Evolutionary conservation across 2,113 vertebrate species (phyloP).

Genomic region (Nesogale talazaci): DNA sequence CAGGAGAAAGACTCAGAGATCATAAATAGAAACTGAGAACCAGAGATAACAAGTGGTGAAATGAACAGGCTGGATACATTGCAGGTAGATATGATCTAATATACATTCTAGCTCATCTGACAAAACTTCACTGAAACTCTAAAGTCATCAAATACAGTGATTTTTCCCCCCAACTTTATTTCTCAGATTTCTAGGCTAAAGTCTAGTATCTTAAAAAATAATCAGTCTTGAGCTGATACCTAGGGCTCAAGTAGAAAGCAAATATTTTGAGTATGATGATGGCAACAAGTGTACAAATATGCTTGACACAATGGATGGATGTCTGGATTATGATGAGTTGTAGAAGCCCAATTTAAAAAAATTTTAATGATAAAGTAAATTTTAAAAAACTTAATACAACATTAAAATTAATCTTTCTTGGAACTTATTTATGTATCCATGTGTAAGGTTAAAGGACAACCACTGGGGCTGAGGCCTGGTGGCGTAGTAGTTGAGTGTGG

Average conservation of each 20-base stretch:
- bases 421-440: conserved; percentile 5
- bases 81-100: neutral
- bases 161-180: neutral
- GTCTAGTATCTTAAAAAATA: neutral
- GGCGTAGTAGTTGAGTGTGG: too few species aligned
- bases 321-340: too few species aligned
- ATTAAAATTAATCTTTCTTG: too few species aligned
- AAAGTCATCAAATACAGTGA: neutral
- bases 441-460: neutral
- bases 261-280: too few species aligned
- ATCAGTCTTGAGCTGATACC: too few species aligned
- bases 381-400: too few species aligned
- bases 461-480: too few species aligned
- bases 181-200: conserved; percentile 28
- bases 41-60: neutral
- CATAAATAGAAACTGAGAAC: conserved; percentile 30
- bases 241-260: too few species aligned
- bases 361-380: too few species aligned
- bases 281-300: too few species aligned
- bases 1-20: neutral
- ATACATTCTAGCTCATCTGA: neutral
- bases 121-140: neutral
- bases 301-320: too few species aligned
- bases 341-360: too few species aligned
- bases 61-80: neutral